Evolutionary conservation across 2,888 invertebrate species (phyloP).

Genomic region (Parascotia fuliginaria): DNA sequence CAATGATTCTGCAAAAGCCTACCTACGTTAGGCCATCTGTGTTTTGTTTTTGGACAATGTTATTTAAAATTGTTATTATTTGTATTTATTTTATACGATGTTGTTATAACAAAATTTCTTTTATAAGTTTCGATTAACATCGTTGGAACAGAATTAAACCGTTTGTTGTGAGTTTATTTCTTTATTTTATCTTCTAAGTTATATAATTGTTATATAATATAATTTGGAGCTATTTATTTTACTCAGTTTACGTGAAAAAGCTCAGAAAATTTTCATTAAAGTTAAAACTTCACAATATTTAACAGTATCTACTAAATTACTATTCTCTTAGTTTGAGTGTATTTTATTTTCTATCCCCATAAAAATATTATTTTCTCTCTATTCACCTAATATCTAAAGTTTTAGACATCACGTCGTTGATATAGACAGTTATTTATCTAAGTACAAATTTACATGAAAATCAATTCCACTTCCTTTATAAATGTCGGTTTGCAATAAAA

Average conservation of each 20-base stretch:
- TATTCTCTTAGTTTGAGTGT: neutral
- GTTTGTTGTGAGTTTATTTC: conserved; percentile 1
- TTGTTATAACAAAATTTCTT: neutral
- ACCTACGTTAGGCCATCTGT: no score
- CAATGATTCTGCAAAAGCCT: no score
- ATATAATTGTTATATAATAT: no score
- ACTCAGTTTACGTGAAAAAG: conserved; percentile 7
- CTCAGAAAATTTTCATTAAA: neutral
- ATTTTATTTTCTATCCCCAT: neutral
- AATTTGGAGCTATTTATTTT: conserved; percentile 4
- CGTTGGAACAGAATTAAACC: neutral
- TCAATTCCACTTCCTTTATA: conserved; percentile 21
- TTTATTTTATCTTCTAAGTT: conserved; percentile 5
- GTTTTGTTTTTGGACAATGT: neutral
- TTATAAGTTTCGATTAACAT: neutral
- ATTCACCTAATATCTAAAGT: no score
- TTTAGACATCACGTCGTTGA: no score
- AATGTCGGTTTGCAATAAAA: conserved; percentile 23
- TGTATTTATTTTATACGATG: neutral
- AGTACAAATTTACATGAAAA: conserved; percentile 19
- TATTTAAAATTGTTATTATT: neutral
- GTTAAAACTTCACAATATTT: neutral
- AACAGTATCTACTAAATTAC: neutral
- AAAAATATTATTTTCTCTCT: no score
- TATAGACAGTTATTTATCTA: no score